A percentile compares a stretch with the other conserved stretches of the same genome.
Evolutionary conservation across 2,113 vertebrate species (phyloP).

Genomic region (Sceloporus undulatus): DNA sequence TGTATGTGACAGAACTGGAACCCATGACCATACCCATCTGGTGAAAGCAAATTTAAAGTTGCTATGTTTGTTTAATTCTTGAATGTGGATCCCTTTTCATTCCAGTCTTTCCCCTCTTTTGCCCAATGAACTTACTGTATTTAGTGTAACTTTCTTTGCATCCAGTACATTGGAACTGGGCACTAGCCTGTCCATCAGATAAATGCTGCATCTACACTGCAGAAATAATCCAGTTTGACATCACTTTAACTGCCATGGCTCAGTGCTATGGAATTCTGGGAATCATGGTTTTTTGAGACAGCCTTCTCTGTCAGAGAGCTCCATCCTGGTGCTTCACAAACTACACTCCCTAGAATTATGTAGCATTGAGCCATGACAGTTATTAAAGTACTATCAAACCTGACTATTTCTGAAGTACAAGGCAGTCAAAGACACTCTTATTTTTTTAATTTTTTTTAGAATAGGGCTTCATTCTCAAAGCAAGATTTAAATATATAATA

Average conservation of each 20-base stretch:
- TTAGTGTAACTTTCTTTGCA: background rate
- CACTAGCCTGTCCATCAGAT: background rate
- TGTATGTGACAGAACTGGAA: background rate
- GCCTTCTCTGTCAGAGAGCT: too few relatives aligned
- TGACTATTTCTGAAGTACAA: too few relatives aligned
- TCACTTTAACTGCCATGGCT: too few relatives aligned
- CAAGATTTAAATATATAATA: constrained; percentile 7
- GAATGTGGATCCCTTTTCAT: background rate
- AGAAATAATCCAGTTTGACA: too few relatives aligned
- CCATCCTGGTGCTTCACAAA: too few relatives aligned
- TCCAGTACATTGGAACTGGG: background rate
- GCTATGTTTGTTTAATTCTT: background rate
- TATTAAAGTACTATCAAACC: too few relatives aligned
- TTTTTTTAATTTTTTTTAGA: background rate
- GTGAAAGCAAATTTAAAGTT: background rate
- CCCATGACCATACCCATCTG: background rate
- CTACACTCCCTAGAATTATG: too few relatives aligned
- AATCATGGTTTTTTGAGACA: too few relatives aligned
- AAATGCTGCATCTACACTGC: background rate
- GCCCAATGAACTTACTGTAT: background rate
- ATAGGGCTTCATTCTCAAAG: background rate
- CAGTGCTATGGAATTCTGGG: too few relatives aligned
- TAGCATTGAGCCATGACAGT: too few relatives aligned
- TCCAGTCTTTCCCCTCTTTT: background rate
- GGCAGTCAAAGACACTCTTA: background rate